Evolutionary conservation across 1,140 invertebrate species (phyloP), one percentile per base, ranked within the genome.

Genomic region (Drosophila varians): DNA sequence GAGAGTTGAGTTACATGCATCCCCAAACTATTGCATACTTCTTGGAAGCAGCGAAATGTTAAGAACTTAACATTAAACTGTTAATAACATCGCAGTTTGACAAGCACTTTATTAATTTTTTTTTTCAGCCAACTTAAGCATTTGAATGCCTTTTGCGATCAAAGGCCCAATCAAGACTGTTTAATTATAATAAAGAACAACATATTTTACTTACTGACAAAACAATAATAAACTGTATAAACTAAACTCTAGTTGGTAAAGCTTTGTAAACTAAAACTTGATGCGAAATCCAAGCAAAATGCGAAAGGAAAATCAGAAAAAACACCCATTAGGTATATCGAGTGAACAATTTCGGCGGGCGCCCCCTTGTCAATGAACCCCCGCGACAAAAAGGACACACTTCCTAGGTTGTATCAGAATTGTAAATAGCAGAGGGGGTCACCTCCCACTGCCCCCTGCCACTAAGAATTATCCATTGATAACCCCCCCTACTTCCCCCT

Each of bases 281-380:
- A 51, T 25, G 46, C 49, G 1, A 23, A 65, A 43, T 43, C 60
- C 60, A 47, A 47, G 55, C 60, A 61, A 34, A 46, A 61, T 72
- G 61, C 52, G 54, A 74, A 49, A 23, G 21, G 36, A 62, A 68
- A 71, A 53, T 56, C 69, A 82, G 62, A 55, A 11, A 61, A 42
- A 84, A 77, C 82, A 87, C 82, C 82, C 82, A 75, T 80, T 87
- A 87, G 82, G 82, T 87, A 88, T 82, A 69, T 75, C 74, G 82
- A 87, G 82, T 87, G 82, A 87, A 74, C 77, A 61, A 64, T 64
- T 61, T 60, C 74, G 69, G 75, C 80, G 80, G 65, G 56, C 53
- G 46, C 69, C 56, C 55, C 56, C 55, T 45, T 79, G 72, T 61
- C 38, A 74, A 77, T 77, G 64, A 55, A 55, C 19, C 42, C 57